phyloP scores from a whole-genome alignment of 2,113 vertebrate genomes.

The Zapus hudsonius region DNA sequence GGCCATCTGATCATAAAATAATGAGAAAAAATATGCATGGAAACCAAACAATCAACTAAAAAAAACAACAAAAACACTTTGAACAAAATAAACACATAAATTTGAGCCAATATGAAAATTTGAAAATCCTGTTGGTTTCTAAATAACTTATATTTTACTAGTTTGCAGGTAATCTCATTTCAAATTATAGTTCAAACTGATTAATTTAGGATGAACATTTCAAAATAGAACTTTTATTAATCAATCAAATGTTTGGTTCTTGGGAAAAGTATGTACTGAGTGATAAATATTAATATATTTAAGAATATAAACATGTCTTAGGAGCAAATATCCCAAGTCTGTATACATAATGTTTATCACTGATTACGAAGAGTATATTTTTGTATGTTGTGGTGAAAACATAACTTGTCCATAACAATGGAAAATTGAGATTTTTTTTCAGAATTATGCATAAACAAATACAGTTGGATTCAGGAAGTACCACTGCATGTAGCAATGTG shows the following conservation, averaged over 20 bases:
- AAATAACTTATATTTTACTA: not conserved
- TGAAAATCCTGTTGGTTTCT: not conserved
- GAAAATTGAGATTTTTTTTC: not conserved
- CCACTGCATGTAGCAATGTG: not conserved
- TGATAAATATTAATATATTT: not conserved
- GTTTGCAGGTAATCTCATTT: not conserved
- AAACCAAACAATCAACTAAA: not conserved
- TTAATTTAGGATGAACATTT: not conserved
- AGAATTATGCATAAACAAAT: not conserved
- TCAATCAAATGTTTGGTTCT: not conserved
- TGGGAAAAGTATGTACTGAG: not conserved
- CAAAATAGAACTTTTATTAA: not conserved
- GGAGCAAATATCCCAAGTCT: not conserved
- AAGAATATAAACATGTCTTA: not conserved
- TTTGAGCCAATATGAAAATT: not conserved
- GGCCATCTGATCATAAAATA: not conserved
- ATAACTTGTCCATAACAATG: not conserved
- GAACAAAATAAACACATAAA: not conserved
- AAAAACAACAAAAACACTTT: too few species aligned
- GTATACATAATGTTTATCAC: not conserved
- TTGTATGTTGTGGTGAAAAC: not conserved
- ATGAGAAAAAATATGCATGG: not conserved
- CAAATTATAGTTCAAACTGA: conserved; percentile 14
- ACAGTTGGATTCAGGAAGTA: not conserved
- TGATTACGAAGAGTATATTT: not conserved